Evolutionary conservation across 1,140 invertebrate genomes (phyloP).

Genomic region (Contarinia nasturtii): DNA sequence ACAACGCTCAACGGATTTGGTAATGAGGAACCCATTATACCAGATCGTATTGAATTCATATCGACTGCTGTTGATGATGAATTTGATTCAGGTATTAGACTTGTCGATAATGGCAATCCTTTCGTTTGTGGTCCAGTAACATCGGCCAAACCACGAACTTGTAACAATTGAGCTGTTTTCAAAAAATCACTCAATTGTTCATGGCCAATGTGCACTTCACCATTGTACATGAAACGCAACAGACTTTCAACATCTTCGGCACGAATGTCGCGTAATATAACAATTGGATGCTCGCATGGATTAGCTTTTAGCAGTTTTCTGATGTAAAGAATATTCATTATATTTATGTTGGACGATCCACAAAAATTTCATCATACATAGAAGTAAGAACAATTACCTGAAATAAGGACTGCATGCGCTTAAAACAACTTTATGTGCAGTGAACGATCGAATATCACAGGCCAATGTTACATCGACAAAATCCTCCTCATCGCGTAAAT

Average conservation of each 20-base stretch:
- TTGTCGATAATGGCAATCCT: constrained; percentile 7
- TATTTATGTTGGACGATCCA: no score
- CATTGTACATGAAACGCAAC: constrained; percentile 87
- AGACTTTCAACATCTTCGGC: constrained; percentile 79
- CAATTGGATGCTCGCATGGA: constrained; percentile 84
- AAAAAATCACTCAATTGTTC: constrained; percentile 75
- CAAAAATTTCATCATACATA: no score
- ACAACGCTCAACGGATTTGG: constrained; percentile 8
- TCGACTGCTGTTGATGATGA: constrained; percentile 12
- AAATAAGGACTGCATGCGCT: constrained; percentile 87
- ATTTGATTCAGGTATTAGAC: constrained; percentile 12
- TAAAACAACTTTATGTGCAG: constrained; percentile 77
- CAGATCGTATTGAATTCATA: constrained; percentile 1
- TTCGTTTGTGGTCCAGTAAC: constrained; percentile 37
- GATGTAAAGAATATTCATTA: no score
- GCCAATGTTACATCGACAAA: constrained; percentile 84
- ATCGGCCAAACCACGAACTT: constrained; percentile 75
- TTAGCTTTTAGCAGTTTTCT: constrained; percentile 74
- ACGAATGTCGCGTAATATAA: constrained; percentile 74
- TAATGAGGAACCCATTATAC: constrained; percentile 2
- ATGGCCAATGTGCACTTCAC: constrained; percentile 80
- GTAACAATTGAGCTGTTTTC: constrained; percentile 75
- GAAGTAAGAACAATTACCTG: constrained; percentile 5
- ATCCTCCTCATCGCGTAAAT: constrained; percentile 66
- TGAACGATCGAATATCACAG: constrained; percentile 72